Conservation (phyloP, 2,888 invertebrate genomes). For the Meliscaeva auricollis region DNA sequence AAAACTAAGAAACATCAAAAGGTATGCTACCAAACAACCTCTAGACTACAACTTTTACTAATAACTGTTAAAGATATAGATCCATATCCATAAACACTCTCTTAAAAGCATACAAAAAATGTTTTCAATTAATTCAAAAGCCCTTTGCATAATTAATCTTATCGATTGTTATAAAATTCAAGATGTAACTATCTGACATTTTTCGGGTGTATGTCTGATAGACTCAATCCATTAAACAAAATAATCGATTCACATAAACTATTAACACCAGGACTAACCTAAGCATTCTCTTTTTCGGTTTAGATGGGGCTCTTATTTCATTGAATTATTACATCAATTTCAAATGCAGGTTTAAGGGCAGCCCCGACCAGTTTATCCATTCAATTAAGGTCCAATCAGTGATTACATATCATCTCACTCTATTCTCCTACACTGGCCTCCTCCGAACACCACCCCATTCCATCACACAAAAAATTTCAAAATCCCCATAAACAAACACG, state of each 20-base stretch:
- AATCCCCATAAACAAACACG: slow-evolving; percentile 1
- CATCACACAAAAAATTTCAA: slow-evolving; percentile 4
- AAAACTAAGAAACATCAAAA: too few species aligned
- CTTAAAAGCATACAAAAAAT: not conserved
- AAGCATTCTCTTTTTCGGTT: not conserved
- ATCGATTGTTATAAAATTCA: not conserved
- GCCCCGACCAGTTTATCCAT: not conserved
- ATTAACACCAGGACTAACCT: slow-evolving; percentile 3
- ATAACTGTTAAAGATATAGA: too few species aligned
- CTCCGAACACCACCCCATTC: not conserved
- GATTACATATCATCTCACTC: slow-evolving; percentile 19
- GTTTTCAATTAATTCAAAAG: not conserved
- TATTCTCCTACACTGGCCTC: not conserved
- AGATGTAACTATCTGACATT: not conserved
- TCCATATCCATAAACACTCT: too few species aligned
- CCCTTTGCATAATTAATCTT: slow-evolving; percentile 1
- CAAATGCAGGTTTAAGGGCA: not conserved
- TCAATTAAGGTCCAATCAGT: slow-evolving; percentile 24
- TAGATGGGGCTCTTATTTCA: not conserved
- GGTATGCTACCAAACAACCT: too few species aligned
- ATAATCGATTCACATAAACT: slow-evolving; percentile 17
- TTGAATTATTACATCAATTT: slow-evolving; percentile 31
- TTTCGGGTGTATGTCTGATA: not conserved
- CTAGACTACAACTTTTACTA: too few species aligned
- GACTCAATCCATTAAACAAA: slow-evolving; percentile 22